Base-by-base conservation (phyloP, 2,888 invertebrate species). In the Sialis lutaria region DNA sequence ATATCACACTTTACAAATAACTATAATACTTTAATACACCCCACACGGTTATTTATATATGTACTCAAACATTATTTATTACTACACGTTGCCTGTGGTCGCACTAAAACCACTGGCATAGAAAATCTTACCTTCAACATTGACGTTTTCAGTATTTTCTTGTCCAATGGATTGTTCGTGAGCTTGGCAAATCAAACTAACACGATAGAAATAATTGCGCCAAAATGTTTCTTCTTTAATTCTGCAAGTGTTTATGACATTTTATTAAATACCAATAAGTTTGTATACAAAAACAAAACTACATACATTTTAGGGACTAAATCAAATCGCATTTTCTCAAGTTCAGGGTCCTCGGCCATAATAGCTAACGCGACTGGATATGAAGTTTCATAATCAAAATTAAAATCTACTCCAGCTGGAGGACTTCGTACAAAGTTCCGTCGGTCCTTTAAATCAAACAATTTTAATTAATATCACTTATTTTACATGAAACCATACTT, bases 151-250 rank as follows among this genome's bases (percentile, higher is more conserved):
- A 9, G 13, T 63, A 42, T 61, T 64, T 53, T 64, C 64, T 46
- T 62, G 61, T 48, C 63, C 62, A 62, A 64, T 62, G 9, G 64
- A 64, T 52, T 65, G 55, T 67, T 95, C 92, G 65, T 85, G 89
- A 56, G 95, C 93, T 73, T 98, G 97, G 64, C 95, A 91, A 65
- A 99, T 90, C 58, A 98, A 81, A 58, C 92, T 93, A 57, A 99
- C 89, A 64, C 98, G 88, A 73, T 98, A 98, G 74, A 98, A 98
- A 67, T 99, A 98, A 75, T 98, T 99, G 64, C 93, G 81, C 98
- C 98, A 98, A 73, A 98, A 99, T 64, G 87, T 86, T 69, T 96
- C 95, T 74, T 98, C 98, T 60, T 84, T 86, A 66, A 92, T 88
- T 58, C 90, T 88, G 69, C 46, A 69, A 67, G 10, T 9, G 22